A percentile compares a stretch with the other conserved stretches of the same genome.
Evolutionary conservation across 2,797 vertebrate species (phyloP).

Genomic region (Macrochelys suwanniensis): DNA sequence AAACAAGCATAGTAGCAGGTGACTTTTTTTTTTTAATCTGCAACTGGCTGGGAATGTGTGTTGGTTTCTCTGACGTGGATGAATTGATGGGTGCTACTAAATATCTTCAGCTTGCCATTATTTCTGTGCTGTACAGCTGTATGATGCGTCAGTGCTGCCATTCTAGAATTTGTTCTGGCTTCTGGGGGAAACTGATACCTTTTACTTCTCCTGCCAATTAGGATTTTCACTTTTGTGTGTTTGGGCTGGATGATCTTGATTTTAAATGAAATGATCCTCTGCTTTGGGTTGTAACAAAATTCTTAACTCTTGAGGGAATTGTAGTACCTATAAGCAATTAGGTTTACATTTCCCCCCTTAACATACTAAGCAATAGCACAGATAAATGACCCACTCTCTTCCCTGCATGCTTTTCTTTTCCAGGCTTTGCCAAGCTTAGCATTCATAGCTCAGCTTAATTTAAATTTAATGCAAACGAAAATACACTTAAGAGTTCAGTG

Average conservation of each 20-base stretch:
- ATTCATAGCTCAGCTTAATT: slow-evolving; percentile 57
- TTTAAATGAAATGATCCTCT: slow-evolving; percentile 25
- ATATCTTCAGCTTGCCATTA: slow-evolving; percentile 9
- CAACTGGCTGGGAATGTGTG: slow-evolving; percentile 14
- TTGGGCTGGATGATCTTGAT: background rate
- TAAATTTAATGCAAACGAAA: slow-evolving; percentile 65
- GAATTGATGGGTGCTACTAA: slow-evolving; percentile 6
- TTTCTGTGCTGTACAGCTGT: slow-evolving; percentile 1
- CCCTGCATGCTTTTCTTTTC: slow-evolving; percentile 20
- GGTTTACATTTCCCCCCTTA: slow-evolving; percentile 40
- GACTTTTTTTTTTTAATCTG: background rate
- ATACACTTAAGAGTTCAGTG: slow-evolving; percentile 58
- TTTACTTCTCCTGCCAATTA: slow-evolving; percentile 52
- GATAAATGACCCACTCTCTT: slow-evolving; percentile 23
- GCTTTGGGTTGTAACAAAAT: slow-evolving; percentile 34
- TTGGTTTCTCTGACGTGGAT: slow-evolving; percentile 4
- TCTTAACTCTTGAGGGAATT: slow-evolving; percentile 39
- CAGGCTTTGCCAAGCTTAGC: slow-evolving; percentile 53
- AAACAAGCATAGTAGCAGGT: background rate
- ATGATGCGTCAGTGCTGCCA: background rate
- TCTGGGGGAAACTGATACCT: background rate
- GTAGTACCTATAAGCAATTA: slow-evolving; percentile 44
- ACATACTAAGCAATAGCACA: slow-evolving; percentile 48
- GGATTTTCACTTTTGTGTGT: slow-evolving; percentile 32
- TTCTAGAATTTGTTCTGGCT: slow-evolving; percentile 12